A percentile compares a stretch with the other conserved stretches of the same genome.
These are phyloP conservation scores for Periophthalmus magnuspinnatus DNA, from an alignment of 2,797 vertebrate species.

Conservation along the genomic window DNA sequence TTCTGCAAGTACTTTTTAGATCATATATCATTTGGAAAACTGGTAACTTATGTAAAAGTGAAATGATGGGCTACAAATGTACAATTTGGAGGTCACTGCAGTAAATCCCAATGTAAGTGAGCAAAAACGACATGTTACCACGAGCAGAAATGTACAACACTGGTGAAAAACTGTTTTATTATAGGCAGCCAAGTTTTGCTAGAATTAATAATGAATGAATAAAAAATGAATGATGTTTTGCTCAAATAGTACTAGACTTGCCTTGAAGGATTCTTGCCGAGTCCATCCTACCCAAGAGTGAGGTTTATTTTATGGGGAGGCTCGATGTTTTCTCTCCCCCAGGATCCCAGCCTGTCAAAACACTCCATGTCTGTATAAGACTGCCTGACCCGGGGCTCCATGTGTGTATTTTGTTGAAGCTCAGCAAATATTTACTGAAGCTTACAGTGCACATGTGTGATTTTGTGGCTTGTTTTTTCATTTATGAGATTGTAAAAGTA, in stretches of 20 bases:
- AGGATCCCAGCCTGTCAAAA: constrained; percentile 46
- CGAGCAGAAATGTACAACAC: too few species aligned
- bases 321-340: constrained; percentile 29
- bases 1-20: not conserved
- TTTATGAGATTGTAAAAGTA: not conserved
- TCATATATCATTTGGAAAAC: not conserved
- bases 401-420: constrained; percentile 12
- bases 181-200: not conserved
- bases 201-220: not conserved
- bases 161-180: not conserved
- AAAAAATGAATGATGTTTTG: not conserved
- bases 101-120: not conserved
- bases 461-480: not conserved
- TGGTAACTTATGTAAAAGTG: not conserved
- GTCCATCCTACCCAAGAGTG: constrained; percentile 37
- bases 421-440: constrained; percentile 14
- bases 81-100: not conserved
- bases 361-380: constrained; percentile 25
- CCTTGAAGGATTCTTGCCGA: not conserved
- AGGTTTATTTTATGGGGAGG: constrained; percentile 50
- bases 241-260: not conserved
- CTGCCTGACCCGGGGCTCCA: constrained; percentile 11
- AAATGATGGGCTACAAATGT: not conserved
- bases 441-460: constrained; percentile 3
- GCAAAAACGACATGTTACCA: not conserved